Base-by-base conservation (phyloP, 2,888 invertebrate genomes). In the Archips crataeganus region DNA sequence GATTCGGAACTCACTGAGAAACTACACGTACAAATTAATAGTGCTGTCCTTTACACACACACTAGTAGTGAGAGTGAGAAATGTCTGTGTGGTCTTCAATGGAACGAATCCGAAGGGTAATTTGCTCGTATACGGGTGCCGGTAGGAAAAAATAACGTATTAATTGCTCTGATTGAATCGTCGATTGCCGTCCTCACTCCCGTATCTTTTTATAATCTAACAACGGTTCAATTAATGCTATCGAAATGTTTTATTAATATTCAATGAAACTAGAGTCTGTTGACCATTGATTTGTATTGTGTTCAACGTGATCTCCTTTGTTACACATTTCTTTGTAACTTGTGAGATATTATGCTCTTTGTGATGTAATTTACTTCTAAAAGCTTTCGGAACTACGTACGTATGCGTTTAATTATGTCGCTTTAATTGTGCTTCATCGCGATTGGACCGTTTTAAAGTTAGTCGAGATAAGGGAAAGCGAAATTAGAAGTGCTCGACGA, bases 171-270 rank as follows among this genome's bases (percentile, higher is more conserved):
- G 73, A 74, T 74, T 69, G 69, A 69, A 74, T 47, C 54, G 54
- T 59, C 73, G 69, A 74, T 74, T 65, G 70, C 73, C 59, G 73
- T 74, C 74, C 69, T 65, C 70, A 74, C 60, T 74, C 74, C 74
- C 74, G 74, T 74, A 74, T 74, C 69, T 74, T 74, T 73, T 73
- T 74, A 70, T 65, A 65, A 70, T 70, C 74, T 51, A 60, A 70
- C 74, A 70, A 74, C 74, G 60, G 74, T 61, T 70, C 74, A 65
- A 70, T 74, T 70, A 57, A 70, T 36, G 49, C 47, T 70, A 74
- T 74, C 70, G 65, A 70, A 74, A 74, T 61, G 74, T 74, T 64
- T 74, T 70, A 70, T 74, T 70, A 69, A 74, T 73, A 64, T 73
- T 69, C 68, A 69, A 69, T 73, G 63, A 73, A 63, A 69, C 68